Evolutionary conservation across 2,113 vertebrate genomes (phyloP).

Genomic region (Anarhynchus alexandrinus): DNA sequence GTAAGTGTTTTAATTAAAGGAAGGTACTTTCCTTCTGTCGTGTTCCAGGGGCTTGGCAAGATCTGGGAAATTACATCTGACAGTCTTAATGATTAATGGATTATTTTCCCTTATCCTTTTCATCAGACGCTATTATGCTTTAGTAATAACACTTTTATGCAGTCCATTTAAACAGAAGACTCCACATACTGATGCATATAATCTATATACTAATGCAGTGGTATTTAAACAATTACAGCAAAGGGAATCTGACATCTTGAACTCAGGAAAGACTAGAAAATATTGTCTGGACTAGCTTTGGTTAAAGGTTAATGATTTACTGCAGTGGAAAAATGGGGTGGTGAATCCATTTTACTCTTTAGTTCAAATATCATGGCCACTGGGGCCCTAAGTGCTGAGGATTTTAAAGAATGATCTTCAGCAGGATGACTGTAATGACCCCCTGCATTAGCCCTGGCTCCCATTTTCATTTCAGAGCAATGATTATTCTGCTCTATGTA

Average conservation of each 20-base stretch:
- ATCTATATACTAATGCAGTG: constrained; percentile 23
- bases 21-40: neutral
- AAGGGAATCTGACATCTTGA: constrained; percentile 1
- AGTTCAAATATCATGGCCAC: neutral
- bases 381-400: neutral
- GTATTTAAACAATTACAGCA: constrained; percentile 38
- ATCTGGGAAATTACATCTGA: neutral
- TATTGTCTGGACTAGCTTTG: neutral
- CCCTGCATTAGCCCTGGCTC: constrained; percentile 34
- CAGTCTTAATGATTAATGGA: constrained; percentile 10
- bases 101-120: constrained; percentile 2
- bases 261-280: constrained; percentile 21
- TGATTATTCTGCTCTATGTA: constrained; percentile 10
- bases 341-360: constrained; percentile 2
- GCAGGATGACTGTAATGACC: constrained; percentile 22
- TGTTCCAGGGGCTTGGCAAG: constrained; percentile 32
- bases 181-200: constrained; percentile 2
- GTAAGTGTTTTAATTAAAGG: constrained; percentile 79
- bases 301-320: constrained; percentile 35
- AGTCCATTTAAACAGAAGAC: constrained; percentile 3
- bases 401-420: constrained; percentile 45
- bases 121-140: neutral
- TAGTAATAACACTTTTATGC: constrained; percentile 2
- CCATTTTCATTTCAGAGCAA: constrained; percentile 47
- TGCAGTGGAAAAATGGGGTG: neutral